Evolutionary conservation across 2,888 invertebrate genomes (phyloP).

Genomic region (Scaptodrosophila latifasciaeformis): DNA sequence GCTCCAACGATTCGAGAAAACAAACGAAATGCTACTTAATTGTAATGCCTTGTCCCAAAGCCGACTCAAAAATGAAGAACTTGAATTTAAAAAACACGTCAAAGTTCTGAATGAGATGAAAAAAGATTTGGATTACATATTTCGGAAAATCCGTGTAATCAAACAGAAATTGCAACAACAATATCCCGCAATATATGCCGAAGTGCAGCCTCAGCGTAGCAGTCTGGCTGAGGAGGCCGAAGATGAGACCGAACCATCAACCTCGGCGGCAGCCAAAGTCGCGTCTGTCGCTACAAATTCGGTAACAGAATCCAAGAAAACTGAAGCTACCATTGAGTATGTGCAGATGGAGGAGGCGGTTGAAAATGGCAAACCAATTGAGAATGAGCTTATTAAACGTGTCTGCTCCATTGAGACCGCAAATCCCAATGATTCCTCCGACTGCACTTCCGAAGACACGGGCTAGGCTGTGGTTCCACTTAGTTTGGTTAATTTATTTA

Average conservation of each 20-base stretch:
- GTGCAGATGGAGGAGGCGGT: conserved; percentile 75
- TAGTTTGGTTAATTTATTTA: conserved; percentile 7
- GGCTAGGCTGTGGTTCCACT: conserved; percentile 55
- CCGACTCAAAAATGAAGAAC: conserved; percentile 88
- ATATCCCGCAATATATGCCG: conserved; percentile 81
- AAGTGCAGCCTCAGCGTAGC: conserved; percentile 76
- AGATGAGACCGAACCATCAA: conserved; percentile 71
- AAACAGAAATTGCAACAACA: conserved; percentile 86
- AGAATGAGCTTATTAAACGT: conserved; percentile 73
- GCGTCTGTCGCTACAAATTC: too few relatives aligned
- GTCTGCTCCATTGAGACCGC: conserved; percentile 80
- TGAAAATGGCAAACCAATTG: conserved; percentile 73
- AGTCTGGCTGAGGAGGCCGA: conserved; percentile 76
- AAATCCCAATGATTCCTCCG: conserved; percentile 81
- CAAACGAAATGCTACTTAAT: conserved; percentile 98
- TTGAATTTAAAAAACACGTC: conserved; percentile 94
- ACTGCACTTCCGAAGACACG: conserved; percentile 79
- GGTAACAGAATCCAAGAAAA: conserved; percentile 38
- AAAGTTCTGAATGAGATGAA: conserved; percentile 91
- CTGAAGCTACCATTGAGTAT: conserved; percentile 72
- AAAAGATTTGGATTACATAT: conserved; percentile 95
- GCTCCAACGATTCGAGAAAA: conserved; percentile 97
- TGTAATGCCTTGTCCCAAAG: conserved; percentile 95
- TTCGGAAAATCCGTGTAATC: conserved; percentile 90
- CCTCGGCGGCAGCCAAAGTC: conserved; percentile 53